A percentile compares a stretch with the other conserved stretches of the same genome.
Conservation (phyloP, 2,797 vertebrate genomes). For the Borostomias antarcticus region DNA sequence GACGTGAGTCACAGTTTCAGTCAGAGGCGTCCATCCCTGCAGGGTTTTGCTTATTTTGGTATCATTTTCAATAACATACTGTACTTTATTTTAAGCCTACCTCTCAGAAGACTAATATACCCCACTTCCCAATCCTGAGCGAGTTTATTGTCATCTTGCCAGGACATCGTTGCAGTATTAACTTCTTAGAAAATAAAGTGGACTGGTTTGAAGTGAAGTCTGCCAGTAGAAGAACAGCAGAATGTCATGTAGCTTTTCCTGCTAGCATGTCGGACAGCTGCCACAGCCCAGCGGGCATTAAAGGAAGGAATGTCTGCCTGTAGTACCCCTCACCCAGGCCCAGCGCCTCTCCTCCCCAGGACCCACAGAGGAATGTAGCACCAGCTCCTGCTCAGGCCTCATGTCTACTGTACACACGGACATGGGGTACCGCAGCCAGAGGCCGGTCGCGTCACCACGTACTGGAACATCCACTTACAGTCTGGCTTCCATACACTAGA, state of each 20-base stretch:
- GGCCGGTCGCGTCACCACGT: background rate
- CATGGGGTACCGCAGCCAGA: background rate
- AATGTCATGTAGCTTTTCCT: slow-evolving; percentile 22
- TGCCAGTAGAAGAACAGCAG: no score
- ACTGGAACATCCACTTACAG: no score
- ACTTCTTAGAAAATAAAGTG: background rate
- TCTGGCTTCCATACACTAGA: no score
- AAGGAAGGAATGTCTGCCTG: slow-evolving; percentile 32
- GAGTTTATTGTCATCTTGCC: no score
- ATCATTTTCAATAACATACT: no score
- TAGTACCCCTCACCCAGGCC: slow-evolving; percentile 11
- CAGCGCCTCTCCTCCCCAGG: slow-evolving; percentile 5
- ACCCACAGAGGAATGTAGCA: slow-evolving; percentile 11
- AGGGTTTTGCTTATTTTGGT: background rate
- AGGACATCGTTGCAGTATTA: background rate
- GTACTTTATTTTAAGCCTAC: no score
- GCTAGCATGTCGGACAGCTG: slow-evolving; percentile 4
- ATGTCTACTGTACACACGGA: background rate
- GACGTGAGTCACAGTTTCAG: slow-evolving; percentile 37
- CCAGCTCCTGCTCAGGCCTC: slow-evolving; percentile 3
- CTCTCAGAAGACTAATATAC: no score
- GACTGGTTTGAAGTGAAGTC: background rate
- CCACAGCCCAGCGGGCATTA: background rate
- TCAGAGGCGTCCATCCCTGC: background rate
- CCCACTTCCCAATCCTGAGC: no score